A percentile compares a stretch with the other conserved stretches of the same genome.
phyloP scores from a whole-genome alignment of 2,888 invertebrate species.

The Dysmachus trigonus region DNA sequence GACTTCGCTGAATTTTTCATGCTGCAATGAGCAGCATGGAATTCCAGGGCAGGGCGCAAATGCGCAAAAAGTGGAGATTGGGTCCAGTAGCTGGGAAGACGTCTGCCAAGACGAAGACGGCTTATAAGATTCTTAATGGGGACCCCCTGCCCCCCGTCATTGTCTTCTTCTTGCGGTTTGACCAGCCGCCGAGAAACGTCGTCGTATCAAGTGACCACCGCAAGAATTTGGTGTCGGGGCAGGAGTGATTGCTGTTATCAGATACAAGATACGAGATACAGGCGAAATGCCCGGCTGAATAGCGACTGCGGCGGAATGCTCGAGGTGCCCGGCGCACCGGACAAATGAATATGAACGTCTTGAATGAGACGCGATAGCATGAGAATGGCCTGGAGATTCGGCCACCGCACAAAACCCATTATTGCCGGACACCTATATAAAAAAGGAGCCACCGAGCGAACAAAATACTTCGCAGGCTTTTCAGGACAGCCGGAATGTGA shows the following conservation, averaged over 20 bases:
- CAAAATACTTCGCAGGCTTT: constrained; percentile 39
- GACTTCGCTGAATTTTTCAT: constrained; percentile 32
- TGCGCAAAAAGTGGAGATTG: neutral
- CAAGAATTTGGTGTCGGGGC: constrained; percentile 11
- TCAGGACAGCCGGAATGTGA: constrained; percentile 42
- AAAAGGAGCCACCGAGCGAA: constrained; percentile 30
- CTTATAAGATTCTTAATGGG: neutral
- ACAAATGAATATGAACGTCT: neutral
- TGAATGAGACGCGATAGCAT: neutral
- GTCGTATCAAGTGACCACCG: constrained; percentile 14
- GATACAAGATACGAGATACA: neutral
- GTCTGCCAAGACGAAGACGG: neutral
- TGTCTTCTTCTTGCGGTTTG: neutral
- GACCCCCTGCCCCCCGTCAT: neutral
- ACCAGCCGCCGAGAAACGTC: neutral
- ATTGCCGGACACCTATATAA: constrained; percentile 4
- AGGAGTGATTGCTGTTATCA: constrained; percentile 14
- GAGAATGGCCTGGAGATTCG: neutral
- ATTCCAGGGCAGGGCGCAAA: neutral
- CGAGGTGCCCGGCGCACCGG: neutral
- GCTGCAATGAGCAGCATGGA: neutral
- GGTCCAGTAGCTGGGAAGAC: neutral
- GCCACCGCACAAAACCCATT: neutral
- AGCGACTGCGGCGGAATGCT: neutral
- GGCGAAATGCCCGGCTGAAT: neutral